A percentile compares a stretch with the other conserved stretches of the same genome.
Evolutionary conservation across 1,140 invertebrate species (phyloP).

Genomic region (Trichoplusia ni): DNA sequence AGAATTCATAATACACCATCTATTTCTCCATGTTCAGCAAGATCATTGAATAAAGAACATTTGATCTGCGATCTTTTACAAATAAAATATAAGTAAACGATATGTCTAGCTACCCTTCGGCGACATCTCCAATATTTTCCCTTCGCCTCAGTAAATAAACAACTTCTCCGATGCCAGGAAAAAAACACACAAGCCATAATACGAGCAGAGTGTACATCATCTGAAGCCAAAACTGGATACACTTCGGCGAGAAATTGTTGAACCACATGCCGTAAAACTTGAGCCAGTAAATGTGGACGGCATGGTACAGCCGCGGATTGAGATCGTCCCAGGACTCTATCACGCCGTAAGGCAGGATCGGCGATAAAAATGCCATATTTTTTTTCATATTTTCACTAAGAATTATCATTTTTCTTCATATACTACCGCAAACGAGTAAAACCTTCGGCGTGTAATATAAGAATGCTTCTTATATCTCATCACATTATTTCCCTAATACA

Average conservation of each 20-base stretch:
- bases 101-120: constrained; percentile 68
- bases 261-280: constrained; percentile 80
- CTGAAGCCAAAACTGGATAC: constrained; percentile 62
- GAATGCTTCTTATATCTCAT: constrained; percentile 57
- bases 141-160: constrained; percentile 68
- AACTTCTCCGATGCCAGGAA: constrained; percentile 74
- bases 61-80: background rate
- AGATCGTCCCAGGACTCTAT: constrained; percentile 67
- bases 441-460: constrained; percentile 51
- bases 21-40: background rate
- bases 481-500: constrained; percentile 49
- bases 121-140: constrained; percentile 74
- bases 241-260: constrained; percentile 53
- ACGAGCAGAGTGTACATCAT: constrained; percentile 60
- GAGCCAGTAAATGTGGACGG: constrained; percentile 77
- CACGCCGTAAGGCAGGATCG: constrained; percentile 64
- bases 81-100: constrained; percentile 36
- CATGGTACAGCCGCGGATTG: constrained; percentile 66
- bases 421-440: constrained; percentile 37
- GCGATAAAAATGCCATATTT: constrained; percentile 50
- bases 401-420: constrained; percentile 51
- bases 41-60: background rate
- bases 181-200: constrained; percentile 73
- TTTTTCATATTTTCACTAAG: constrained; percentile 48
- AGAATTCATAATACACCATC: background rate